These are phyloP conservation scores for Poeciliopsis occidentalis DNA, from an alignment of 2,113 vertebrate species.

Conservation along the genomic window DNA sequence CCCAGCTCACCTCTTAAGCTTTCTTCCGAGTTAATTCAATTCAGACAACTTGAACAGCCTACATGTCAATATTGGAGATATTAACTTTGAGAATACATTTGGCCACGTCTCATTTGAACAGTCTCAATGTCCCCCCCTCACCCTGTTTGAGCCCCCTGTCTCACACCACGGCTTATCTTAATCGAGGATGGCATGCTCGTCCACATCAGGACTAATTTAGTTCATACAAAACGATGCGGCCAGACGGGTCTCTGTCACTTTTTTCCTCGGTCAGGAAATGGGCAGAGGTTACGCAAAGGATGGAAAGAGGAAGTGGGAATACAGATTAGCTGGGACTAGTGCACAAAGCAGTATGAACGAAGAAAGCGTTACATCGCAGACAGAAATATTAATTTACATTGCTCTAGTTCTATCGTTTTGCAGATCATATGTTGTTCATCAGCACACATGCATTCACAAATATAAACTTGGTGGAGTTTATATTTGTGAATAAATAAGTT, in stretches of 20 bases:
- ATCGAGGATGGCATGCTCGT: conserved; percentile 34
- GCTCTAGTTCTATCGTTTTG: background rate
- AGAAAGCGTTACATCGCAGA: no score
- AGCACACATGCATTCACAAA: conserved; percentile 27
- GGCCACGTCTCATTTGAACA: conserved; percentile 51
- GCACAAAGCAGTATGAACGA: background rate
- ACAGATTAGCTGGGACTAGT: background rate
- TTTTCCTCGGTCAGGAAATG: conserved; percentile 1
- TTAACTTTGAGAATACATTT: conserved; percentile 45
- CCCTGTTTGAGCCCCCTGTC: background rate
- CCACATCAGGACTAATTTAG: conserved; percentile 44
- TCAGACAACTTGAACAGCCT: conserved; percentile 65
- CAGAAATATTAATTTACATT: background rate
- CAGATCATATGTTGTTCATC: background rate
- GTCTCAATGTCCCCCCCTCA: conserved; percentile 1
- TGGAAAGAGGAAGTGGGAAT: background rate
- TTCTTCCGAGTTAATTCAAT: conserved; percentile 49
- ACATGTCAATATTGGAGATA: conserved; percentile 67
- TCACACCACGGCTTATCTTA: conserved; percentile 38
- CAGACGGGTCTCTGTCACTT: conserved; percentile 13
- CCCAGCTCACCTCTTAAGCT: conserved; percentile 28
- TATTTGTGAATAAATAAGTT: conserved; percentile 19
- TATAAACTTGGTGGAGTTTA: conserved; percentile 15
- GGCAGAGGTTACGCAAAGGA: background rate
- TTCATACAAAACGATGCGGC: conserved; percentile 54